Conservation (phyloP, 2,797 vertebrate genomes). For the Myripristis jacobus region DNA sequence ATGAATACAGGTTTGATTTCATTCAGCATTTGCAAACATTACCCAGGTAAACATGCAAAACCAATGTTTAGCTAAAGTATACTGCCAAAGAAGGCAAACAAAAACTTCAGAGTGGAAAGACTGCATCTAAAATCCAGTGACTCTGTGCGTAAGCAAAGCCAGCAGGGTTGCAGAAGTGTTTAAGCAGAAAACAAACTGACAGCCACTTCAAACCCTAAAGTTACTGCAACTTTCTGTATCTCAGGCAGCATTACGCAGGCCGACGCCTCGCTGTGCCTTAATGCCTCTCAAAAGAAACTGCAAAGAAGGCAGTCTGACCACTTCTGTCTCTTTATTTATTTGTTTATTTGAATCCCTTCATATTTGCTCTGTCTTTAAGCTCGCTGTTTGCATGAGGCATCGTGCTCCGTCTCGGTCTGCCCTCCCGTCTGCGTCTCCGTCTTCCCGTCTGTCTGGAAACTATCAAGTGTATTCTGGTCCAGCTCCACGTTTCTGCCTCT, state of each 20-base stretch:
- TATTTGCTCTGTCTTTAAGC: not conserved
- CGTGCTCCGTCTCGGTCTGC: slow-evolving; percentile 42
- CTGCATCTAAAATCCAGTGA: slow-evolving; percentile 11
- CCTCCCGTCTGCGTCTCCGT: slow-evolving; percentile 52
- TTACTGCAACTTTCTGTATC: not conserved
- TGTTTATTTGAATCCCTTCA: not conserved
- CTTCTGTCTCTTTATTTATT: not conserved
- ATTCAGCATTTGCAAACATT: too few species aligned
- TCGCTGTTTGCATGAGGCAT: slow-evolving; percentile 53
- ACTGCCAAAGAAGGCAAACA: not conserved
- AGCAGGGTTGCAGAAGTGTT: slow-evolving; percentile 10
- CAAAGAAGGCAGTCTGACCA: not conserved
- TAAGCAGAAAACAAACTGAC: slow-evolving; percentile 30
- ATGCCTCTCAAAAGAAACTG: too few species aligned
- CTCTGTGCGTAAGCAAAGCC: slow-evolving; percentile 28
- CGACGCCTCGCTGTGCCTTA: too few species aligned
- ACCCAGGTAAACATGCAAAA: too few species aligned
- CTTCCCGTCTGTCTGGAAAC: slow-evolving; percentile 56
- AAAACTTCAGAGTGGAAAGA: not conserved
- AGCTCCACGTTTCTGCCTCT: slow-evolving; percentile 35
- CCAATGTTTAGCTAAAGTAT: too few species aligned
- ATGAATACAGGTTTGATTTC: too few species aligned
- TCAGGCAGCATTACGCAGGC: not conserved
- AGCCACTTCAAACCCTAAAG: slow-evolving; percentile 14
- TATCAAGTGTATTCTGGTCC: slow-evolving; percentile 28